Base-by-base conservation (phyloP, 2,888 invertebrate genomes). In the Clistopyga incitator region DNA sequence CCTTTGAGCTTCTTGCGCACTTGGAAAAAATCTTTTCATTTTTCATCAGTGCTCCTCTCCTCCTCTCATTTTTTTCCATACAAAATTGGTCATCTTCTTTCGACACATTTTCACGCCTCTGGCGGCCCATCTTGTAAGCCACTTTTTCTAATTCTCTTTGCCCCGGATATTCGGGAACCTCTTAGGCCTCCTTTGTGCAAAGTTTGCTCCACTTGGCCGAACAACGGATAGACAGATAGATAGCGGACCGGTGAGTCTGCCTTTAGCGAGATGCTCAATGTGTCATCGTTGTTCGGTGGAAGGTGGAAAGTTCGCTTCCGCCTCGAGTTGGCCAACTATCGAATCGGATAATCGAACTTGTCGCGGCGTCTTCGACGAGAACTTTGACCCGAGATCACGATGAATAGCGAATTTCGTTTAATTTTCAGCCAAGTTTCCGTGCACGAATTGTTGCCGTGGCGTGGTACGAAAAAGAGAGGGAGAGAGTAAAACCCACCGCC, bases 301-400 rank as follows among this genome's bases (percentile, higher is more conserved):
- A 34, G 74, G 47, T 50, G 61, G 3, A 15, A 59, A 80, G 61
- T 29, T 29, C 70, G 23, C 11, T 50, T 52, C 38, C 11, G n/a
- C 25, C 11, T 47, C 47, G 13, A 18, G 68, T 71, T 65, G 64
- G 64, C 50, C 11, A 34, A 38, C 72, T 74, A 42, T 74, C 54
- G 78, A 82, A 82, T 68, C 52, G 50, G 29, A 61, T 74, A 38
- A 82, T 82, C 68, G 61, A 82, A 82, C 61, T 82, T 82, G 50
- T 45, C 56, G n/a, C n/a, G n/a, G n/a, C n/a, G 42, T 45, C 45
- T 38, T 42, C 42, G 29, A 54, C 34, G 47, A 67, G 56, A 78
- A 56, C 56, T 71, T 45, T 42, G 25, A 25, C 25, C 71, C 45
- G 38, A 2, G 25, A n/a, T 20, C 20, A 20, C 38, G 18, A 56